phyloP scores from a whole-genome alignment of 1,140 invertebrate genomes.

The Drosophila nasuta region DNA sequence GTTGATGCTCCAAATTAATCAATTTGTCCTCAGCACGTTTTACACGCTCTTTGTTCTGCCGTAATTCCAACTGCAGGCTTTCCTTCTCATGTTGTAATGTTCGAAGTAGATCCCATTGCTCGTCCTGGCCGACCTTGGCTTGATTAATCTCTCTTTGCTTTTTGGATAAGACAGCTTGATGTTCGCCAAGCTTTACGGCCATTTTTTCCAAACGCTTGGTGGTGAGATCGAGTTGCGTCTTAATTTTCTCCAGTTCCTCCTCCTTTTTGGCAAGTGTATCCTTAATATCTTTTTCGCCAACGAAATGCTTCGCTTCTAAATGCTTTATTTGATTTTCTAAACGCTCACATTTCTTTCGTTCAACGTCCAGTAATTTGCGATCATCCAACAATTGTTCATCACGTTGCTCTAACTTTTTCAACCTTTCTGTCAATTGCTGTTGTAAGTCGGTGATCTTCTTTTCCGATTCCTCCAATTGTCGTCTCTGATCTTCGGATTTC shows the following conservation, averaged over 20 bases:
- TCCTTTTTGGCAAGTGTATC: conserved; percentile 11
- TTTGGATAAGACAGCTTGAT: conserved; percentile 45
- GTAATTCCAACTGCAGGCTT: conserved; percentile 16
- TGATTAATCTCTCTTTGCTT: conserved; percentile 38
- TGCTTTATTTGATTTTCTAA: conserved; percentile 1
- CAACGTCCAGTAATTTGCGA: not conserved
- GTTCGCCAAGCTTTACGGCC: conserved; percentile 48
- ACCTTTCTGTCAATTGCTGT: conserved; percentile 15
- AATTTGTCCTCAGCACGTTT: conserved; percentile 22
- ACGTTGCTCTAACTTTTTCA: not conserved
- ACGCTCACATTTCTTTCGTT: conserved; percentile 1
- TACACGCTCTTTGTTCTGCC: conserved; percentile 12
- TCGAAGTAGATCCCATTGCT: conserved; percentile 2
- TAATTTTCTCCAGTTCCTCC: conserved; percentile 18
- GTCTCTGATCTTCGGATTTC: not conserved
- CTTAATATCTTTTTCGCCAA: conserved; percentile 24
- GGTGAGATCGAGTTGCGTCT: conserved; percentile 26
- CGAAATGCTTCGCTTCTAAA: conserved; percentile 2
- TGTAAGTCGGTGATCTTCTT: conserved; percentile 17
- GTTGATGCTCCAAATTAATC: conserved; percentile 23
- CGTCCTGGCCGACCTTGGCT: not conserved
- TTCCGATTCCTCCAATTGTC: not conserved
- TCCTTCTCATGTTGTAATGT: conserved; percentile 48
- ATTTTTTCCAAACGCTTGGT: conserved; percentile 57
- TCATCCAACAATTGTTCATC: not conserved